Evolutionary conservation across 2,113 vertebrate genomes (phyloP).

Genomic region (Reinhardtius hippoglossoides): DNA sequence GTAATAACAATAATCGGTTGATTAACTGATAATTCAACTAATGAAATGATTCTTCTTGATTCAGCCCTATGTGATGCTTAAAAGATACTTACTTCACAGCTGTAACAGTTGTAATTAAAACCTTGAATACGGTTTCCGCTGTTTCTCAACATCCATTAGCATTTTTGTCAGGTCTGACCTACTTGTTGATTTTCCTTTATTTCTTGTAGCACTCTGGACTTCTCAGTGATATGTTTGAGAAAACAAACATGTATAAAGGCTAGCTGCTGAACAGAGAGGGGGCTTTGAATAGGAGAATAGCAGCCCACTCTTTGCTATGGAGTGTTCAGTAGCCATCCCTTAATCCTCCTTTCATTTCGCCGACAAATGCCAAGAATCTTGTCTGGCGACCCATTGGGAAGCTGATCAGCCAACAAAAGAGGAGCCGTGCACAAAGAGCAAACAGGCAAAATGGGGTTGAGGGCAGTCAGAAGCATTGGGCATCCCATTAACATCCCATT

Average conservation of each 20-base stretch:
- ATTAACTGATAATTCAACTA: neutral
- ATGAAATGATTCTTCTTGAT: neutral
- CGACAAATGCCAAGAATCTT: conserved; percentile 95
- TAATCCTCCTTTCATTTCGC: conserved; percentile 98
- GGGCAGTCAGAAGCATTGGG: conserved; percentile 68
- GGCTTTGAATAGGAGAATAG: conserved; percentile 78
- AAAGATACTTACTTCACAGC: neutral
- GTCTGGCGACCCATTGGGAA: conserved; percentile 91
- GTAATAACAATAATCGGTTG: neutral
- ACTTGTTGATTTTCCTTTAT: conserved; percentile 76
- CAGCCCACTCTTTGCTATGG: conserved; percentile 89
- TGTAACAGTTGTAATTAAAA: neutral
- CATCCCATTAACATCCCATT: conserved; percentile 60
- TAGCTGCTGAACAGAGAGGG: conserved; percentile 70
- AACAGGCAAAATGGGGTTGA: conserved; percentile 79
- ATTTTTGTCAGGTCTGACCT: conserved; percentile 45
- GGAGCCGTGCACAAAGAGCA: conserved; percentile 87
- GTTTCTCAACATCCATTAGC: neutral
- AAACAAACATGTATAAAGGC: conserved; percentile 80
- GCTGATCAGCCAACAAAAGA: conserved; percentile 97
- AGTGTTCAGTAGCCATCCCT: conserved; percentile 90
- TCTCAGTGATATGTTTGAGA: conserved; percentile 73
- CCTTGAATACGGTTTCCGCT: neutral
- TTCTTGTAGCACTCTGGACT: conserved; percentile 54
- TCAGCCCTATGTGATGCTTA: neutral